A percentile compares a stretch with the other conserved stretches of the same genome.
Conservation (phyloP, 2,888 invertebrate species). For the Thera obeliscata region DNA sequence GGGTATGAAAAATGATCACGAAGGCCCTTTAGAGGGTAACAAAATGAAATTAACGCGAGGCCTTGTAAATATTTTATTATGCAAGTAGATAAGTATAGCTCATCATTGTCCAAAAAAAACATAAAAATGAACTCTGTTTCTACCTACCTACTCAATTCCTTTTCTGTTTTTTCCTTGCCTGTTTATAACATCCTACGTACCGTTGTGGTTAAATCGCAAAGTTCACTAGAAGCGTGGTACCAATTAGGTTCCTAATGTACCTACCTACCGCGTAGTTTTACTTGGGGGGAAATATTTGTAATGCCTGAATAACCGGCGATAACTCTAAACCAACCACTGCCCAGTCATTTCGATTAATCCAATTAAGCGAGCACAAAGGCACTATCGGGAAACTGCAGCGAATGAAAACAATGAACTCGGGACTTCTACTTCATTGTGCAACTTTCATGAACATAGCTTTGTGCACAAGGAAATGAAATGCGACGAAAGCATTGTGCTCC, state of each 20-base stretch:
- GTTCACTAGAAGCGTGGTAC: too few relatives aligned
- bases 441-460: slow-evolving; percentile 9
- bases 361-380: slow-evolving; percentile 56
- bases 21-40: slow-evolving; percentile 44
- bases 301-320: neutral
- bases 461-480: neutral
- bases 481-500: too few relatives aligned
- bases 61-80: slow-evolving; percentile 16
- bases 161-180: too few relatives aligned
- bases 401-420: slow-evolving; percentile 29
- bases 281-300: neutral
- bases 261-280: neutral
- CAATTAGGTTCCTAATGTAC: too few relatives aligned
- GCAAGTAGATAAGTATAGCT: too few relatives aligned
- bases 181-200: too few relatives aligned
- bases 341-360: slow-evolving; percentile 54
- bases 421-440: slow-evolving; percentile 11
- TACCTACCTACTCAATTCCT: too few relatives aligned
- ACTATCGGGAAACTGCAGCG: slow-evolving; percentile 45
- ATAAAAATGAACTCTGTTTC: too few relatives aligned
- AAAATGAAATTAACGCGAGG: slow-evolving; percentile 35
- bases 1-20: slow-evolving; percentile 54
- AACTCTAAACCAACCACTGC: slow-evolving; percentile 36
- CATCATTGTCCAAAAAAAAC: too few relatives aligned
- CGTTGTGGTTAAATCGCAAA: too few relatives aligned